Evolutionary conservation across 2,888 invertebrate species (phyloP).

Genomic region (Epinotia ramella): DNA sequence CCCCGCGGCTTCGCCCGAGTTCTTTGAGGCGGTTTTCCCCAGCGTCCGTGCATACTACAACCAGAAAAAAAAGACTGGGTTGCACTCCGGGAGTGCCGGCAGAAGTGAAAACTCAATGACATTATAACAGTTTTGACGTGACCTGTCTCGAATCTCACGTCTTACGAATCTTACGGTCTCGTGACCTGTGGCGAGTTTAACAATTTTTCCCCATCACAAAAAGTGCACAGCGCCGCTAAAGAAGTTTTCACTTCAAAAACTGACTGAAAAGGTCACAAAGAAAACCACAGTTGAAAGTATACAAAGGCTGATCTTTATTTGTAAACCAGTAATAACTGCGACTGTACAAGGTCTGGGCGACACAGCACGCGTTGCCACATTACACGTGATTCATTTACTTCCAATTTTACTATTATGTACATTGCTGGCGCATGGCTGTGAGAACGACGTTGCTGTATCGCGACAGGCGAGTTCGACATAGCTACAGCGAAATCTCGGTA

Average conservation of each 20-base stretch:
- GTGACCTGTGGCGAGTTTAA: too few relatives aligned
- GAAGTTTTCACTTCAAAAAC: too few relatives aligned
- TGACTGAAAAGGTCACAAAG: constrained; percentile 47
- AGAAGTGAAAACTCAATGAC: too few relatives aligned
- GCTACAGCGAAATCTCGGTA: constrained; percentile 13
- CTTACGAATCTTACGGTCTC: too few relatives aligned
- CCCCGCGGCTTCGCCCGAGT: too few relatives aligned
- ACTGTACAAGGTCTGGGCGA: constrained; percentile 64
- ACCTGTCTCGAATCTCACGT: too few relatives aligned
- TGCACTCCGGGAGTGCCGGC: too few relatives aligned
- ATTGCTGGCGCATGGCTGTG: constrained; percentile 34
- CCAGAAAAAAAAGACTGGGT: too few relatives aligned
- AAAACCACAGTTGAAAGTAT: constrained; percentile 68
- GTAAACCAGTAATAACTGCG: constrained; percentile 61
- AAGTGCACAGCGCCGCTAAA: too few relatives aligned
- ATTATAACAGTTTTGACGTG: too few relatives aligned
- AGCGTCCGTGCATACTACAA: background rate
- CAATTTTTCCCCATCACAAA: too few relatives aligned
- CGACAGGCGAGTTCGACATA: background rate
- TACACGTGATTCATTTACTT: constrained; percentile 50
- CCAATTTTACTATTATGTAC: constrained; percentile 71
- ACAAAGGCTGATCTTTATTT: constrained; percentile 80
- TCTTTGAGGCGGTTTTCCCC: too few relatives aligned
- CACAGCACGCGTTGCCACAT: constrained; percentile 56
- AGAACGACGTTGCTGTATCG: constrained; percentile 30